Base-by-base conservation (phyloP, 1,140 invertebrate species). In the Psix sp. region DNA sequence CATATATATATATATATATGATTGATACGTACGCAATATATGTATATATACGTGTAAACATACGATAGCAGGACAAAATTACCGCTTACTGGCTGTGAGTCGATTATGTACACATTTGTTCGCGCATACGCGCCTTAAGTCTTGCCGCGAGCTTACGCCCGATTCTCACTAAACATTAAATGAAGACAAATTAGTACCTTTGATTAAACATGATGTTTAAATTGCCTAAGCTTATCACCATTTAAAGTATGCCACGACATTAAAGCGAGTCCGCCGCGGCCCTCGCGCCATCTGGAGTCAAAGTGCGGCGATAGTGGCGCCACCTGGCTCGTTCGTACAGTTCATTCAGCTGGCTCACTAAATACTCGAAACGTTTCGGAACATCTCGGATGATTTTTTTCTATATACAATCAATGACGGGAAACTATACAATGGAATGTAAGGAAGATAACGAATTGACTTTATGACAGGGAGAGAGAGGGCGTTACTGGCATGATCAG, bases 11-110 rank as follows among this genome's bases (percentile, higher is more conserved):
- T 68, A 72, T 62, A 66, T 48, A 14, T 56, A 60, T 66, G 18
- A 6, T 59, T 42, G 36, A 74, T 59, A 68, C 24, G 21, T 71
- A 75, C 43, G 35, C 29, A 65, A 70, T 70, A 70, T 75, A 51
- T 46, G 16, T 45, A 36, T 24, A 48, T 33, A 76, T 70, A 24
- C 54, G 33, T 35, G 13, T n/a, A 14, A 13, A 35, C 13, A 38
- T 66, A 60, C 62, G 51, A 59, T 60, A 66, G 54, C 56, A 77
- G 63, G 63, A 70, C 51, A 68, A 74, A 70, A 59, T 74, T 72
- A 68, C 73, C 67, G 72, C 63, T 68, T 77, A 75, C 63, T 77
- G 72, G 76, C 72, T 77, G 72, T 75, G 63, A 57, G 16, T 68
- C 54, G 56, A 74, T 60, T 77, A 77, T 77, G 49, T 77, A 77